Conservation (phyloP, 2,113 vertebrate genomes). For the Chloropsis cyanopogon region DNA sequence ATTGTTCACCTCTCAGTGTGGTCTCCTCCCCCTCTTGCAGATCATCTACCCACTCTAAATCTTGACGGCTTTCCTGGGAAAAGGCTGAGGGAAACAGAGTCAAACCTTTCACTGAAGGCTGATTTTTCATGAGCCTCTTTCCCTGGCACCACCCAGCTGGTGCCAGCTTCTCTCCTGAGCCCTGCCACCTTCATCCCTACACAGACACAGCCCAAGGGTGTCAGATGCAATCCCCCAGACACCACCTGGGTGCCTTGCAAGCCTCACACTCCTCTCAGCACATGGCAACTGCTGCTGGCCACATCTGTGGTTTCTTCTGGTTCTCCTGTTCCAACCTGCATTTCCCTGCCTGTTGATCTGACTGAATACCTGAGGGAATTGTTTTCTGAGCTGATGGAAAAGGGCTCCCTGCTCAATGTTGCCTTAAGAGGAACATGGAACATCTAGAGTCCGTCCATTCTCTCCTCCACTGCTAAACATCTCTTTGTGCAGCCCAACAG, state of each 20-base stretch:
- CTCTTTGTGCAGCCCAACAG: not conserved
- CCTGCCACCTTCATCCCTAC: not conserved
- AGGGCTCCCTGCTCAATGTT: not conserved
- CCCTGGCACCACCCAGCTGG: not conserved
- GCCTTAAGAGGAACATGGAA: not conserved
- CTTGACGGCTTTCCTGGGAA: not conserved
- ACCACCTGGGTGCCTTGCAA: no score
- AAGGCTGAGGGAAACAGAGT: not conserved
- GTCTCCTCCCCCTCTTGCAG: not conserved
- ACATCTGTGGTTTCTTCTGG: fast-evolving
- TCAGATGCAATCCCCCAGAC: not conserved
- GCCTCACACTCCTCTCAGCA: not conserved
- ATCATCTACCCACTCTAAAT: no score
- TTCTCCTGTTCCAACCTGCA: not conserved
- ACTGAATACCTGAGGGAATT: not conserved
- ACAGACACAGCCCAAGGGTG: not conserved
- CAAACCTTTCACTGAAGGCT: not conserved
- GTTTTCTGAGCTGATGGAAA: not conserved
- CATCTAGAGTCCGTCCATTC: not conserved
- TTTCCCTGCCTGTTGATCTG: not conserved
- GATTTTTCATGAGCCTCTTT: fast-evolving
- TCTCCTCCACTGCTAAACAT: not conserved
- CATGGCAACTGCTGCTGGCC: not conserved
- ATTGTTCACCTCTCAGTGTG: not conserved
- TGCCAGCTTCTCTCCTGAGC: not conserved